These are phyloP conservation scores for Rhodeus uyekii DNA, from an alignment of 2,797 vertebrate genomes.

Conservation along the genomic window DNA sequence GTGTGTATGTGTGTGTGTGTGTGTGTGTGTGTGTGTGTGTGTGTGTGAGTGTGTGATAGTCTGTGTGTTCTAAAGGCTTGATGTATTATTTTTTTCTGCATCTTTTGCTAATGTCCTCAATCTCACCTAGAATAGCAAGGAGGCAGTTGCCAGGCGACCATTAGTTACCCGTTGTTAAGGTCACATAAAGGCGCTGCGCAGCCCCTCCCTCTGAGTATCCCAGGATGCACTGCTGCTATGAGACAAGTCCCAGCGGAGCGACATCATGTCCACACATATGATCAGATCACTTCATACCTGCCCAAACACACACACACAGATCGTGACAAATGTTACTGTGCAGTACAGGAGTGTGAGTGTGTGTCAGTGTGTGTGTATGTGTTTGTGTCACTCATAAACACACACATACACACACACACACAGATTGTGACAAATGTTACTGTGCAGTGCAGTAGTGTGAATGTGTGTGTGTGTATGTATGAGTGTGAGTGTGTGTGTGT, in stretches of 20 bases:
- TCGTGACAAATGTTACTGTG: not conserved
- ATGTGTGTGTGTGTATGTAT: too few species aligned
- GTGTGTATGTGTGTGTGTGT: not conserved
- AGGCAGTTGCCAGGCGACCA: slow-evolving; percentile 33
- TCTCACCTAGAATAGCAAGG: slow-evolving; percentile 30
- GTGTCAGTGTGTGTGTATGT: too few species aligned
- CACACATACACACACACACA: too few species aligned
- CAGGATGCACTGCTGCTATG: slow-evolving; percentile 23
- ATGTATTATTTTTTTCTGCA: not conserved
- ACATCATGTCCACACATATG: slow-evolving; percentile 9
- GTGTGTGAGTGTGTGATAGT: not conserved
- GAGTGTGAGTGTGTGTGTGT: too few species aligned
- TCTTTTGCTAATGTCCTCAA: slow-evolving; percentile 29
- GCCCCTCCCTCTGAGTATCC: slow-evolving; percentile 14
- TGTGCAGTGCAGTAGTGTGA: too few species aligned
- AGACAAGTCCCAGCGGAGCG: not conserved
- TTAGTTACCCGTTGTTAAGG: slow-evolving; percentile 59
- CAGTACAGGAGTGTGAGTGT: not conserved
- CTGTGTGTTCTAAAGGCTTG: not conserved
- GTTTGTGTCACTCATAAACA: too few species aligned
- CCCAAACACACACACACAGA: not conserved
- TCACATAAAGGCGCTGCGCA: slow-evolving; percentile 24
- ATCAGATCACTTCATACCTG: not conserved
- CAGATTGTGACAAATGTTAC: too few species aligned
- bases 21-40: not conserved